Percentiles rank a stretch among this genome's conserved stretches.
phyloP scores from a whole-genome alignment of 2,113 vertebrate species.

The Tapirus terrestris region DNA sequence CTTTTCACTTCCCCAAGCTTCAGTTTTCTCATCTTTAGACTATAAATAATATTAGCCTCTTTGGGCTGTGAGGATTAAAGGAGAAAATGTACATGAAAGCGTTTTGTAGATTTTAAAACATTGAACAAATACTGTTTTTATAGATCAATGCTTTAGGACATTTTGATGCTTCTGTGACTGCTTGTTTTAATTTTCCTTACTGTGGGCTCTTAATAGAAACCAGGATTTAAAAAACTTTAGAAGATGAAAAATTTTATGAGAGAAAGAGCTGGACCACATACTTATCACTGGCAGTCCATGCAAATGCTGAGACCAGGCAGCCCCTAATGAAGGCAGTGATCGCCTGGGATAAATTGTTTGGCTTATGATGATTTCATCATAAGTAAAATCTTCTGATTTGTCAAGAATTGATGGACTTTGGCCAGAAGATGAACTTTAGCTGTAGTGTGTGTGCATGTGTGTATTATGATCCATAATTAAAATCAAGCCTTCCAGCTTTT shows the following conservation, averaged over 20 bases:
- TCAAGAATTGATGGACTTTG: not conserved
- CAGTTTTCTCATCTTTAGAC: slow-evolving; percentile 11
- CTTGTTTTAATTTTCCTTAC: not conserved
- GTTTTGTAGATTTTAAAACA: not conserved
- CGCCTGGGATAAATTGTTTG: not conserved
- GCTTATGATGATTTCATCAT: not conserved
- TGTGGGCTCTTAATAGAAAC: not conserved
- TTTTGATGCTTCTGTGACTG: not conserved
- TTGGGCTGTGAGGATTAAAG: not conserved
- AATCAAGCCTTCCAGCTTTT: slow-evolving; percentile 10
- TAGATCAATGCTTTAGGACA: not conserved
- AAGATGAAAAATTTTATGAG: not conserved
- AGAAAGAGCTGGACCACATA: not conserved
- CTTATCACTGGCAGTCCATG: not conserved
- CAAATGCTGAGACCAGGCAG: not conserved
- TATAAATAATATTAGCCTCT: not conserved
- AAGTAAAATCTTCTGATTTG: not conserved
- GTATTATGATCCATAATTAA: not conserved
- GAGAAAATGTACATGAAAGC: not conserved
- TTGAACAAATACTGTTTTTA: not conserved
- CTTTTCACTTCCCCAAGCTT: not conserved
- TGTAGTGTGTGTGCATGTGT: not conserved
- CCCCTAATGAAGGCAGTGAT: not conserved
- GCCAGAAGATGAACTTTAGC: not conserved
- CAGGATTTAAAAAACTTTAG: not conserved